Evolutionary conservation across 2,888 invertebrate species (phyloP).

Genomic region (Oscheius sp.): DNA sequence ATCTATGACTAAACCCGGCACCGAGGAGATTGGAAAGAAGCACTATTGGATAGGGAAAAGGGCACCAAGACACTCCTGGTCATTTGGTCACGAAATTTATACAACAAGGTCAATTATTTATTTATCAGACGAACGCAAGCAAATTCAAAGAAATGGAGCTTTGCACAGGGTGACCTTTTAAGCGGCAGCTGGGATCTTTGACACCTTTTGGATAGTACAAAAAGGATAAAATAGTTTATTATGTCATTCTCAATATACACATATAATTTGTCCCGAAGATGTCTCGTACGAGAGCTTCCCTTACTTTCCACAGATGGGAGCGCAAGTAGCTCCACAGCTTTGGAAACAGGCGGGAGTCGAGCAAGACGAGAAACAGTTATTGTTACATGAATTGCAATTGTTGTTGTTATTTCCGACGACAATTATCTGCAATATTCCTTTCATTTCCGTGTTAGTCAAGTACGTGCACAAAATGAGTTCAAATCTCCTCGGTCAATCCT

Average conservation of each 20-base stretch:
- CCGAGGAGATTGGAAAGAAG: background rate
- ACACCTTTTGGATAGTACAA: too few species aligned
- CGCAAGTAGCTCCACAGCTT: conserved; percentile 11
- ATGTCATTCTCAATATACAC: too few species aligned
- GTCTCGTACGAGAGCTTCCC: too few species aligned
- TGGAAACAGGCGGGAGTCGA: conserved; percentile 14
- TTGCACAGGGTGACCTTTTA: too few species aligned
- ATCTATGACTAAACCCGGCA: too few species aligned
- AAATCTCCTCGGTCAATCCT: too few species aligned
- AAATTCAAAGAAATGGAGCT: too few species aligned
- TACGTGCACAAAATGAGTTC: too few species aligned
- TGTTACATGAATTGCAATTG: conserved; percentile 16
- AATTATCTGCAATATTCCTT: background rate
- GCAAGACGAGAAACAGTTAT: conserved; percentile 19
- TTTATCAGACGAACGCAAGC: background rate
- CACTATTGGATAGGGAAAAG: background rate
- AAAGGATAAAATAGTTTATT: too few species aligned
- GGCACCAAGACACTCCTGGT: background rate
- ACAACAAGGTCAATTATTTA: background rate
- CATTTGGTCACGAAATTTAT: conserved; percentile 7
- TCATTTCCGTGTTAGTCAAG: background rate
- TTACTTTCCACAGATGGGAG: conserved; percentile 1
- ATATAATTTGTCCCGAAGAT: too few species aligned
- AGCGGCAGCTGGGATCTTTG: too few species aligned
- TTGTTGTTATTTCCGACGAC: conserved; percentile 27